A percentile compares a stretch with the other conserved stretches of the same genome.
These are phyloP conservation scores for Eupithecia subfuscata DNA, from an alignment of 2,888 invertebrate genomes.

Conservation along the genomic window DNA sequence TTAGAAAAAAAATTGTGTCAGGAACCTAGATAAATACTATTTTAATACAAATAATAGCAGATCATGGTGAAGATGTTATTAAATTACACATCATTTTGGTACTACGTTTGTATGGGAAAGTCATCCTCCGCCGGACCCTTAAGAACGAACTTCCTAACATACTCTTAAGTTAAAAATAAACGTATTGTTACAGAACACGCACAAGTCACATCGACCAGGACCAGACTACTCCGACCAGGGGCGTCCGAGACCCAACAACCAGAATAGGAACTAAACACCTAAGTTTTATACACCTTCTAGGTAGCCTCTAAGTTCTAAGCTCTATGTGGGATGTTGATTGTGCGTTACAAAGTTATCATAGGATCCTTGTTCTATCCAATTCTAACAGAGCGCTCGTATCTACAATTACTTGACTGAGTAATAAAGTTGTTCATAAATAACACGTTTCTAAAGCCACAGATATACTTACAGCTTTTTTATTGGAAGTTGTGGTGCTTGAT, in stretches of 20 bases:
- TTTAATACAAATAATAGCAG: too few species aligned
- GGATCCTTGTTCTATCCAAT: background rate
- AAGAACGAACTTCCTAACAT: too few species aligned
- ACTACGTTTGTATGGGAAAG: too few species aligned
- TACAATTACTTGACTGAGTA: background rate
- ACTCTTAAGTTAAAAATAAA: background rate
- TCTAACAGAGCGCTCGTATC: background rate
- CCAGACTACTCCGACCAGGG: constrained; percentile 62
- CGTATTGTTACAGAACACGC: constrained; percentile 57
- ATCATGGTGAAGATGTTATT: too few species aligned
- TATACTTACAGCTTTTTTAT: background rate
- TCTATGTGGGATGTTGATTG: background rate
- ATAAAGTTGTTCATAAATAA: background rate
- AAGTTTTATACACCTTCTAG: constrained; percentile 37
- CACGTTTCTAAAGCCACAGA: background rate
- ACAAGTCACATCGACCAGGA: constrained; percentile 56
- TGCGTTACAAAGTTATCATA: background rate
- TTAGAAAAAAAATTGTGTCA: too few species aligned
- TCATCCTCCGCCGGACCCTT: too few species aligned
- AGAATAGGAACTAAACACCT: constrained; percentile 62
- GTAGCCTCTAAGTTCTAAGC: constrained; percentile 1
- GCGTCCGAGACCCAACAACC: constrained; percentile 55
- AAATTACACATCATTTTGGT: too few species aligned
- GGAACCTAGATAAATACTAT: too few species aligned
- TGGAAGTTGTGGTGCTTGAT: background rate